Base-by-base conservation (phyloP, 2,797 vertebrate species). In the Myoxocephalus aenaeus region DNA sequence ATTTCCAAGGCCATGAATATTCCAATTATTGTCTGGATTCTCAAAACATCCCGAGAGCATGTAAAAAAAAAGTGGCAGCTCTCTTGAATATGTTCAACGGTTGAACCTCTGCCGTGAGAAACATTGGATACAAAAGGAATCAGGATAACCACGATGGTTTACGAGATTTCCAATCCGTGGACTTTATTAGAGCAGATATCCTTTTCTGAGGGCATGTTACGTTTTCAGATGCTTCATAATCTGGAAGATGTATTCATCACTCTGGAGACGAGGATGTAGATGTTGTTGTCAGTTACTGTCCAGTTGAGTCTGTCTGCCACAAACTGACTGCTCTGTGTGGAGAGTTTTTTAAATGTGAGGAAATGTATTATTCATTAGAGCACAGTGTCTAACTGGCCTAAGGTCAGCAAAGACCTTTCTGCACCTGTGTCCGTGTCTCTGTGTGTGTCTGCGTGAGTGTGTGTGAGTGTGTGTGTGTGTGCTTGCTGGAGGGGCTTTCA, bases 311-410 rank as follows among this genome's bases (percentile, higher is more conserved):
- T 42, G 70, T 88, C 80, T 76, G 75, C 80, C 61, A 70, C 71
- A 61, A 85, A 86, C n/a, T 73, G 74, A 38, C 73, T 85, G 75
- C 78, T 82, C 87, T 90, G 85, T 79, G 75, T 75, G 84, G 78
- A 70, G 75, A 85, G 48, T 73, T 64, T 27, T 82, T 78, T 82
- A 93, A 93, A 93, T 92, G 90, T 90, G 91, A 91, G 46, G 27
- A 87, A 87, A 90, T 94, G 89, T 75, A 90, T 93, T 91, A 94
- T 94, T 94, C 92, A 93, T 88, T 58, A 83, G 83, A 66, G 70
- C 68, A 72, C 83, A 66, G 79, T 75, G 66, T 85, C 75, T 85
- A 66, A 85, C 70, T 89, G 89, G 84, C 92, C 92, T 81, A 27
- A 76, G 91, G 92, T 93, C 79, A 89, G 87, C 75, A 75, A 81